Conservation (phyloP, 2,888 invertebrate species). For the Megalurothrips usitatus region DNA sequence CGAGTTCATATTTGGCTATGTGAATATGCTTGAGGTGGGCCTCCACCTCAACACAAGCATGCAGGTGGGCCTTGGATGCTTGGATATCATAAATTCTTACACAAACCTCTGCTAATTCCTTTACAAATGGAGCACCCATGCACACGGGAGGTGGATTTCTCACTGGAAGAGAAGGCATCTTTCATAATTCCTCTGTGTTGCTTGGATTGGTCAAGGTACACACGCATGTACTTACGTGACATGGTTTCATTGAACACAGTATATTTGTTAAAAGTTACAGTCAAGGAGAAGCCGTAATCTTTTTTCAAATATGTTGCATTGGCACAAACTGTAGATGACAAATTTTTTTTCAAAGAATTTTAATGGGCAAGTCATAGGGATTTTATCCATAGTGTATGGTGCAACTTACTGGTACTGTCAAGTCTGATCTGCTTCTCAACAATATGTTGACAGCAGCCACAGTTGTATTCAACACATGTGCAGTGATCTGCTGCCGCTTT, state of each 20-base stretch:
- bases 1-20: conserved; percentile 37
- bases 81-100: conserved; percentile 36
- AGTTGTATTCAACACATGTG: conserved; percentile 33
- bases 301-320: conserved; percentile 35
- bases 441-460: conserved; percentile 36
- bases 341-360: too few relatives aligned
- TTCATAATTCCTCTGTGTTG: neutral
- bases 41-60: conserved; percentile 37
- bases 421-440: conserved; percentile 34
- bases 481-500: conserved; percentile 30
- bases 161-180: conserved; percentile 32
- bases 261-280: conserved; percentile 35
- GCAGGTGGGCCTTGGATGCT: conserved; percentile 34
- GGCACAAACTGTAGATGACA: conserved; percentile 35
- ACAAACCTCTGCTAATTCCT: conserved; percentile 36
- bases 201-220: neutral
- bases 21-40: conserved; percentile 35
- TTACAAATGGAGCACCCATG: conserved; percentile 37
- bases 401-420: conserved; percentile 34
- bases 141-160: conserved; percentile 38
- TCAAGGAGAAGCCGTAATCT: conserved; percentile 37
- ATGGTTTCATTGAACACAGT: conserved; percentile 37
- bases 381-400: neutral
- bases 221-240: conserved; percentile 33
- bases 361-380: too few relatives aligned